A percentile compares a stretch with the other conserved stretches of the same genome.
Conservation (phyloP, 2,888 invertebrate genomes). For the Nemoura dubitans region DNA sequence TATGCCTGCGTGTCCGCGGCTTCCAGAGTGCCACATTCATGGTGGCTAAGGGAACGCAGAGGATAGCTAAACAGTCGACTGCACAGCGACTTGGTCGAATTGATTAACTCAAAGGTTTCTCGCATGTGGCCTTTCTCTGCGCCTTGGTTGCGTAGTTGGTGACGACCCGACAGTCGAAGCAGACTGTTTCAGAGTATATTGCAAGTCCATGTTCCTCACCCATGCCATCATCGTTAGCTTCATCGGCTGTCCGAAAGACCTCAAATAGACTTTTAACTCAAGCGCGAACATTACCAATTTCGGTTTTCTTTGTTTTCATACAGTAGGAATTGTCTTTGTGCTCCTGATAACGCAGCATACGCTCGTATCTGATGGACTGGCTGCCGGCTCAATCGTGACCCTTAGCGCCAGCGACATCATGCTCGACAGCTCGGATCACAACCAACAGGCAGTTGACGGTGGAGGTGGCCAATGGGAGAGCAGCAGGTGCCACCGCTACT, state of each 20-base stretch:
- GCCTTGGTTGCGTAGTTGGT: constrained; percentile 54
- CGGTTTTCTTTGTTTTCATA: constrained; percentile 53
- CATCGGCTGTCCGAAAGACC: constrained; percentile 52
- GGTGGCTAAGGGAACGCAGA: constrained; percentile 53
- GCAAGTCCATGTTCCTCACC: constrained; percentile 54
- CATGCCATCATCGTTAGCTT: constrained; percentile 53
- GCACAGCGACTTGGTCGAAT: constrained; percentile 54
- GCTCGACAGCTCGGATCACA: too few species aligned
- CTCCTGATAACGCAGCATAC: constrained; percentile 52
- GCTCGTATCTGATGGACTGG: too few species aligned
- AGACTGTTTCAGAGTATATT: constrained; percentile 51
- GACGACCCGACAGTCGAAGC: constrained; percentile 47
- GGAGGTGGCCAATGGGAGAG: too few species aligned
- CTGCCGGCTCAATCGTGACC: too few species aligned
- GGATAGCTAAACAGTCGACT: constrained; percentile 55
- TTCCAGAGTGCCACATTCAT: constrained; percentile 57
- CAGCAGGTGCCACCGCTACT: too few species aligned
- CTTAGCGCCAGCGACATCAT: too few species aligned
- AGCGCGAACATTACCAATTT: not conserved
- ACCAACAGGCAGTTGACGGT: too few species aligned
- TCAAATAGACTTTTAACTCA: constrained; percentile 54
- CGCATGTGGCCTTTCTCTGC: constrained; percentile 53
- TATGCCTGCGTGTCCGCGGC: constrained; percentile 55
- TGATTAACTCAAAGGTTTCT: constrained; percentile 53
- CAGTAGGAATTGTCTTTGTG: constrained; percentile 56